Base-by-base conservation (phyloP, 1,140 invertebrate genomes). In the Doryteuthis pealeii region DNA sequence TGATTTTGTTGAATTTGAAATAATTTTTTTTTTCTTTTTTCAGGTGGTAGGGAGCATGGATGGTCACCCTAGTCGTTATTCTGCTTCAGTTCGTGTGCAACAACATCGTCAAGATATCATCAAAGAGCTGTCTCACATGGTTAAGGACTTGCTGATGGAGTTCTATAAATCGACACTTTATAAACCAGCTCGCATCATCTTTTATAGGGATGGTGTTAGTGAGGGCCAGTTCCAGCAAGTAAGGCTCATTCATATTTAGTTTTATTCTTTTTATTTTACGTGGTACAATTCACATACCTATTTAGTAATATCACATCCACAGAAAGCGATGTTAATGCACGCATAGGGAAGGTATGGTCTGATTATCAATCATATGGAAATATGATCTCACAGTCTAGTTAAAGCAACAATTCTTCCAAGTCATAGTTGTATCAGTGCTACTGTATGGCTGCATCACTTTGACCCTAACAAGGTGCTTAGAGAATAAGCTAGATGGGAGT, bases 81-180 rank as follows among this genome's bases (percentile, higher is more conserved):
- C 98, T 49, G 98, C 98, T 70, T 99, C 98, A 15, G 98, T 99
- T 43, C 91, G 98, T 70, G 97, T 99, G 58, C 98, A 99, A 88
- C 96, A 98, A 84, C 98, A 99, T 87, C 91, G 97, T 76, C 87
- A 90, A 81, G 98, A 99, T 89, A 97, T 99, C 79, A 99, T 99
- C 76, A 96, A 98, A 87, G 98, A 99, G 89, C 91, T 99, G 78
- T 96, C 96, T 85, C 96, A 95, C 78, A 99, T 99, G 98, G 98
- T 99, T 72, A 93, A 90, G 78, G 96, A 98, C 88, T 88, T 98
- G 75, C 89, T 98, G 33, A 93, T 97, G 40, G 96, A 97, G 94
- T 98, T 98, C 88, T 98, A 98, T 89, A 96, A 96, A 88, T 96
- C 95, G 77, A 98, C 96, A 15, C 93, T 95, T 70, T 92, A 91